Evolutionary conservation across 2,888 invertebrate species (phyloP), one percentile per base, ranked within the genome.

Genomic region (Eupithecia pulchellata): DNA sequence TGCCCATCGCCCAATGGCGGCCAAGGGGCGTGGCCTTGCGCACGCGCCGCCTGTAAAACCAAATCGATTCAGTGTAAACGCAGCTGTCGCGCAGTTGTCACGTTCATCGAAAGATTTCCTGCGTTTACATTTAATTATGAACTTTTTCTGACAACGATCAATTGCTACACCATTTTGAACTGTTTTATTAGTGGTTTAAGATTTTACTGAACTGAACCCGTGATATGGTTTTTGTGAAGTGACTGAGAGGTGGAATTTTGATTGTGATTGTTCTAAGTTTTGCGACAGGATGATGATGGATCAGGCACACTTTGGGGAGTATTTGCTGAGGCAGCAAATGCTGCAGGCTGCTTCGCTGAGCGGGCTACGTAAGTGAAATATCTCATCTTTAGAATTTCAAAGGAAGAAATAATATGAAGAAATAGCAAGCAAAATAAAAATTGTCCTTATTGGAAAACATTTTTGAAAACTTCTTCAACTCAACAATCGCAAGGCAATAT

Each of bases 281-380:
- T 52, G 52, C 32, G n/a, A 75, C 80, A 89, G 74, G 71, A 94
- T 93, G 93, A 94, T 94, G 94, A 94, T 94, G 94, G 93, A 93
- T 85, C 94, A 94, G 83, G 91, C 92, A 25, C 93, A 93, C 78
- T 91, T 94, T 71, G 92, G 93, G 71, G 94, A 94, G 84, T 94
- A 93, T 81, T 84, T 94, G 85, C 86, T 94, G 84, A 89, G 94
- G 79, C 94, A 94, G 82, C 94, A 94, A 86, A 94, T 94, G 93
- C 78, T 94, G 78, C 94, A 94, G 68, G 94, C 93, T 25, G 94
- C 92, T 17, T 92, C 93, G 11, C 85, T 94, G 3, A 92, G 91
- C 71, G 89, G 93, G 66, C 80, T 93, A 58, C 94, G 94, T 94
- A 85, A 92, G 94, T 72, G 14, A 36, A 36, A 36, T 36, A 14